Evolutionary conservation across 2,888 invertebrate genomes (phyloP).

Genomic region (Oasisia sp.): DNA sequence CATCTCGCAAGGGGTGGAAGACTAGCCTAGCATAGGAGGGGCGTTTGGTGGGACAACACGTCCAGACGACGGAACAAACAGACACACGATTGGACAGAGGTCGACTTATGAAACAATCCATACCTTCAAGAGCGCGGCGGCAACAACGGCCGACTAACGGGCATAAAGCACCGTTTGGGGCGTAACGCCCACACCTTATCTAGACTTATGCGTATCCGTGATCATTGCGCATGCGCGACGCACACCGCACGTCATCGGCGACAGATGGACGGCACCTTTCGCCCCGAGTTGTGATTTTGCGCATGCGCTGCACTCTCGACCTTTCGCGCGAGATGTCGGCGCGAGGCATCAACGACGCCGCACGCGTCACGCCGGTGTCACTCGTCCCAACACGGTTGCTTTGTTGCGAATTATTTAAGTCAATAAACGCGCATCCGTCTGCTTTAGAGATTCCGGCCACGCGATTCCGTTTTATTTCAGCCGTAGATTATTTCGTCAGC

Average conservation of each 20-base stretch:
- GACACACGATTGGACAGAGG: no score
- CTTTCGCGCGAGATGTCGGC: background rate
- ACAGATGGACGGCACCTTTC: background rate
- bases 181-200: no score
- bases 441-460: constrained; percentile 3
- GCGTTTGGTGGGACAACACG: no score
- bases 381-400: background rate
- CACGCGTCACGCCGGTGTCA: background rate
- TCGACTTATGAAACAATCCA: no score
- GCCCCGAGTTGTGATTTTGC: background rate
- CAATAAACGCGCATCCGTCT: background rate
- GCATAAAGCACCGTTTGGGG: no score
- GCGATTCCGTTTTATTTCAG: background rate
- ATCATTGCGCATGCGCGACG: background rate
- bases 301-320: background rate
- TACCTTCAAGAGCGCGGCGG: no score
- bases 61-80: no score
- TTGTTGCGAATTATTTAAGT: constrained; percentile 3
- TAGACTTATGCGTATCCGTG: background rate
- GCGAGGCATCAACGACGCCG: background rate
- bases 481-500: constrained; percentile 9
- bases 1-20: no score
- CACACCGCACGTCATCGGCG: background rate
- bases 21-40: no score
- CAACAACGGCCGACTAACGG: no score